phyloP scores from a whole-genome alignment of 2,113 vertebrate species.

The Ageneiosus marmoratus region DNA sequence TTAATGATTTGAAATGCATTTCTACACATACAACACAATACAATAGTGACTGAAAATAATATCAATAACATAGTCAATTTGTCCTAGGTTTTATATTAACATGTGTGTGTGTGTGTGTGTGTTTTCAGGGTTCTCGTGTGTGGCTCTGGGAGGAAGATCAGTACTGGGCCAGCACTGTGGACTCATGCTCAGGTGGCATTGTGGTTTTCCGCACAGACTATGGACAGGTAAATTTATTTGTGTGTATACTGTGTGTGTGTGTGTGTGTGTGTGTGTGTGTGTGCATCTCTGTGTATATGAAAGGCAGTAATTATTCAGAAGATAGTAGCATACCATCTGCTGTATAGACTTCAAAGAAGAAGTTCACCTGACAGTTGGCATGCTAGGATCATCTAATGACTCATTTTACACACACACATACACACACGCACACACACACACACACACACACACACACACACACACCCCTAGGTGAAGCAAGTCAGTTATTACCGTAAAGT shows the following conservation, averaged over 20 bases:
- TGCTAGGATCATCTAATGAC: background rate
- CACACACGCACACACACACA: slow-evolving; percentile 7
- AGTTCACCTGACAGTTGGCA: slow-evolving; percentile 37
- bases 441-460: slow-evolving; percentile 16
- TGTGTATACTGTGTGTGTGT: slow-evolving; percentile 6
- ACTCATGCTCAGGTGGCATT: slow-evolving; percentile 87
- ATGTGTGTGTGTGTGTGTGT: slow-evolving; percentile 11
- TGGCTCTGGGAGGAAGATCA: slow-evolving; percentile 92
- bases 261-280: slow-evolving; percentile 28
- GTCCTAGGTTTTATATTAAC: no score
- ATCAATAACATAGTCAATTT: no score
- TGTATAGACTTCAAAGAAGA: slow-evolving; percentile 37
- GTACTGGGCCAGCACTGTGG: slow-evolving; percentile 88
- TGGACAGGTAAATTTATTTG: slow-evolving; percentile 78
- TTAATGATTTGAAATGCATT: background rate
- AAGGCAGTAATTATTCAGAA: slow-evolving; percentile 14
- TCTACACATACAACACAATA: no score
- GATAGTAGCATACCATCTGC: slow-evolving; percentile 49
- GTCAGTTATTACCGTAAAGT: slow-evolving; percentile 11
- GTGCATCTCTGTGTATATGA: slow-evolving; percentile 21
- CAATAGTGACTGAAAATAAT: background rate
- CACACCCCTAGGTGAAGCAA: background rate
- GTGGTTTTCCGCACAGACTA: slow-evolving; percentile 87
- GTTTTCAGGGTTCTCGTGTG: slow-evolving; percentile 84
- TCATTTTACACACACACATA: slow-evolving; percentile 21